phyloP scores from a whole-genome alignment of 2,113 vertebrate genomes.

The Ceratotherium simum region DNA sequence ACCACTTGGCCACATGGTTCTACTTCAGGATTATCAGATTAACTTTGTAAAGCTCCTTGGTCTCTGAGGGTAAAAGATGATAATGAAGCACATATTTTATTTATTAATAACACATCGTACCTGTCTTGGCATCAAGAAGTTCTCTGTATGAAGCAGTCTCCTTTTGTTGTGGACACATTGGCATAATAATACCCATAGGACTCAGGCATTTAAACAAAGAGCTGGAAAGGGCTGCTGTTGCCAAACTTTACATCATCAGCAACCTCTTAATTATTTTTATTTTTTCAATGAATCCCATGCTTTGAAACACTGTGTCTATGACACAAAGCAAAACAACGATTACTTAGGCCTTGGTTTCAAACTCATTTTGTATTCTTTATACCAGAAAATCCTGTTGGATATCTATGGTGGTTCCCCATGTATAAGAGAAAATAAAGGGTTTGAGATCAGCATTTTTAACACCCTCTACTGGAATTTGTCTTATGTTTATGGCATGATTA shows the following conservation, averaged over 20 bases:
- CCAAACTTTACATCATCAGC: too few relatives aligned
- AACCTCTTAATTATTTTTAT: too few relatives aligned
- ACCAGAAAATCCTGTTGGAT: not conserved
- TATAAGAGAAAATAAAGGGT: not conserved
- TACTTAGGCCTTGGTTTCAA: not conserved
- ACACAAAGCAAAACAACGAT: not conserved
- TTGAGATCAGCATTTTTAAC: not conserved
- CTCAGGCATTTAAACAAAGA: conserved; percentile 36
- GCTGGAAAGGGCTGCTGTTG: too few relatives aligned
- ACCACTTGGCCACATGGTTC: not conserved
- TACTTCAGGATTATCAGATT: not conserved
- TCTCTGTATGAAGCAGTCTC: not conserved
- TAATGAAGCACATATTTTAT: not conserved
- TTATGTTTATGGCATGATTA: not conserved
- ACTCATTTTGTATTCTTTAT: not conserved
- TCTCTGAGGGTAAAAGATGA: not conserved
- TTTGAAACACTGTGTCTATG: too few relatives aligned
- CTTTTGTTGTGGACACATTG: not conserved
- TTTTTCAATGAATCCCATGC: too few relatives aligned
- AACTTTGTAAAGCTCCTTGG: not conserved
- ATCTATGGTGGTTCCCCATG: not conserved
- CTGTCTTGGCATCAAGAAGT: not conserved
- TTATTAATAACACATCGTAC: not conserved
- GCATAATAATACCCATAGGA: not conserved
- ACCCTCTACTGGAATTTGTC: not conserved